Evolutionary conservation across 1,140 invertebrate genomes (phyloP).

Genomic region (Trichomalopsis sarcophagae): DNA sequence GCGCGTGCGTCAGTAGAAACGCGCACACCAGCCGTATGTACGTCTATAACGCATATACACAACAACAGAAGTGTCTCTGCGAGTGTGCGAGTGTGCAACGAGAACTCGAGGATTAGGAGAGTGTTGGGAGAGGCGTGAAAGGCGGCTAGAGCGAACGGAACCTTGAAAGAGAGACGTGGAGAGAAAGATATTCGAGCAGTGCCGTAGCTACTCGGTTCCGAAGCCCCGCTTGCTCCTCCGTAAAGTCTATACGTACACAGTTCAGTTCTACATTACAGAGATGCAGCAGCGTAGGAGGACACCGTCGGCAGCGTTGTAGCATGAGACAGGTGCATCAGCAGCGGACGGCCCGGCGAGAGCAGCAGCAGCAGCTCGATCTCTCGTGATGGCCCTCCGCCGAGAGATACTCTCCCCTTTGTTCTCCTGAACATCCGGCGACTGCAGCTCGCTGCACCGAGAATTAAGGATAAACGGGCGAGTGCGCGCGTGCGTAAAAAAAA

Average conservation of each 20-base stretch:
- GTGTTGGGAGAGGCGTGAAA: neutral
- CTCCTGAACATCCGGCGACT: neutral
- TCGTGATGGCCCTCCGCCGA: conserved; percentile 1
- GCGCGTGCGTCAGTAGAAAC: neutral
- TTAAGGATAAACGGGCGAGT: neutral
- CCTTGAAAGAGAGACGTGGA: conserved; percentile 3
- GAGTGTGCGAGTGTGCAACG: neutral
- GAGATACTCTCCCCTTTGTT: neutral
- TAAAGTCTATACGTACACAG: too few species aligned
- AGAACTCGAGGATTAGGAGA: neutral
- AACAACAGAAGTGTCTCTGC: neutral
- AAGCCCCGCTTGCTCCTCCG: neutral
- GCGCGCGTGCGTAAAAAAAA: too few species aligned
- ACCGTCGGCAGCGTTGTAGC: neutral
- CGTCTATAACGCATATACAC: too few species aligned
- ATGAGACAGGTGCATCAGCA: neutral
- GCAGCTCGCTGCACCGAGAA: neutral
- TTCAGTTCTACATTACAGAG: too few species aligned
- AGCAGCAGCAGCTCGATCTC: neutral
- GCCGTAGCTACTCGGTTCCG: neutral
- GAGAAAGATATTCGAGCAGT: neutral
- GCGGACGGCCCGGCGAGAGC: neutral
- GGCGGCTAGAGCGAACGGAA: neutral
- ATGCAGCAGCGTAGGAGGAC: neutral
- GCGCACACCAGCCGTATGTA: too few species aligned